These are phyloP conservation scores for Chionodraco myersi DNA, from an alignment of 2,113 vertebrate species.

Conservation along the genomic window DNA sequence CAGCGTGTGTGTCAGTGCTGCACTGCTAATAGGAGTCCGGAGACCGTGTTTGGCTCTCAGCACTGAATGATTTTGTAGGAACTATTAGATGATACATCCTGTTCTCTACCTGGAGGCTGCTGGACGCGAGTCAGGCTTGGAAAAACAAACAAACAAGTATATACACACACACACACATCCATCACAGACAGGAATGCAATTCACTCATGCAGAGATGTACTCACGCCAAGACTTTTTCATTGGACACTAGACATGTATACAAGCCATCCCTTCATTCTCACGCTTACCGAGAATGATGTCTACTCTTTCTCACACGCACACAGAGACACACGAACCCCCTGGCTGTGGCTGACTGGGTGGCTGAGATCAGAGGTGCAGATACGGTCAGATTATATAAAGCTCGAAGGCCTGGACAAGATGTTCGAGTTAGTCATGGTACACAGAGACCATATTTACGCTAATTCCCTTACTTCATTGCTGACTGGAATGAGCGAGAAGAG, in stretches of 20 bases:
- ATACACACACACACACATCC: not conserved
- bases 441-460: conserved; percentile 19
- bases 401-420: conserved; percentile 36
- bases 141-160: conserved; percentile 26
- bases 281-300: conserved; percentile 8
- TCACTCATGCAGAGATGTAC: not conserved
- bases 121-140: conserved; percentile 20
- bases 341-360: conserved; percentile 34
- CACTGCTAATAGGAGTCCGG: conserved; percentile 61
- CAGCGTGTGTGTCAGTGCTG: conserved; percentile 28
- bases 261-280: conserved; percentile 4
- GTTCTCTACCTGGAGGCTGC: conserved; percentile 54
- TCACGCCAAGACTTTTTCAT: not conserved
- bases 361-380: conserved; percentile 50
- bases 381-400: conserved; percentile 25
- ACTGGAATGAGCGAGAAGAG: not conserved
- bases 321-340: conserved; percentile 5
- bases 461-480: conserved; percentile 25
- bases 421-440: conserved; percentile 46
- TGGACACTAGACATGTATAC: not conserved
- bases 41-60: conserved; percentile 53
- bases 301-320: not conserved
- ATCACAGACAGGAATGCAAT: conserved; percentile 13
- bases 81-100: conserved; percentile 55
- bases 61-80: conserved; percentile 44